Evolutionary conservation across 2,797 vertebrate genomes (phyloP), one percentile per base, ranked within the genome.

Genomic region (Thalassophryne amazonica): DNA sequence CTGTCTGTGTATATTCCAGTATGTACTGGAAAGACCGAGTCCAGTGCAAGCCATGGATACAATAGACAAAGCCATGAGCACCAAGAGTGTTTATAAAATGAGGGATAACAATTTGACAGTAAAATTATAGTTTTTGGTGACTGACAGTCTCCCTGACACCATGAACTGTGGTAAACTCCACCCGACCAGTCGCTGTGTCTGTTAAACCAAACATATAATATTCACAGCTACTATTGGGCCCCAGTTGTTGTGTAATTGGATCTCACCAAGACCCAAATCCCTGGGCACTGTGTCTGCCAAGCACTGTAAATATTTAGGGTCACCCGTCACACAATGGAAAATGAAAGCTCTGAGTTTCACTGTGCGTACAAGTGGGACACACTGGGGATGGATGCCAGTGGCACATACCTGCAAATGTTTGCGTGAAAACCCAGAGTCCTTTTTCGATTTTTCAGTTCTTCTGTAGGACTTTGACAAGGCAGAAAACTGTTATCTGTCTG

Each of bases 281-380:
- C 59, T 17, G 69, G 80, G 65, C 76, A 75, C 61, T 49, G 69
- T 31, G 46, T 79, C 70, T 87, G 87, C 85, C 87, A 88, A 73
- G 77, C 65, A 70, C 74, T 78, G 80, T 90, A 91, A 91, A 91
- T 91, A 90, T 90, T 91, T 91, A 90, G 84, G 85, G 86, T 89
- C 84, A 81, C 81, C 78, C 52, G 81, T 86, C 83, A 72, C 82
- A 78, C 83, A 87, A 60, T 85, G 88, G 85, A 89, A 90, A 91
- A 86, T 78, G 69, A 81, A 84, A 84, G 73, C 76, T 62, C 60
- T 52, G 53, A 64, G 49, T 67, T 60, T 61, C 17, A 48, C 49
- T 31, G 19, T 1, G 2, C 13, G 19, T 27, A 15, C 15, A 25
- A 45, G 13, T 36, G 3, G 5, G 12, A 50, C 20, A 50, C 20